Evolutionary conservation across 2,113 vertebrate species (phyloP).

Genomic region (Alligator mississippiensis): DNA sequence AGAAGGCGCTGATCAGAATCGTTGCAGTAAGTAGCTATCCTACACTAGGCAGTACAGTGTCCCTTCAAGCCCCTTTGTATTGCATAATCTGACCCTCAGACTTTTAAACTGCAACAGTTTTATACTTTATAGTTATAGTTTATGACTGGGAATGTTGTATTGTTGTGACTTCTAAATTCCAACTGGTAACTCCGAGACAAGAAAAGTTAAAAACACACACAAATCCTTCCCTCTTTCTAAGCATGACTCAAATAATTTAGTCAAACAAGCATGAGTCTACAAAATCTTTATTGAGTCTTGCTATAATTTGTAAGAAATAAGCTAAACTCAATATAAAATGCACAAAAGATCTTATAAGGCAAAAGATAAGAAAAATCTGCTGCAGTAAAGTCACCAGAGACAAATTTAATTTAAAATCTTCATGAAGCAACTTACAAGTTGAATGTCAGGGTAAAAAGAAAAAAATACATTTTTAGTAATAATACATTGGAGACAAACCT

Average conservation of each 20-base stretch:
- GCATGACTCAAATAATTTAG: background rate
- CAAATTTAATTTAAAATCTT: background rate
- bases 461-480: background rate
- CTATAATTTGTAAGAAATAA: background rate
- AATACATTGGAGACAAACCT: background rate
- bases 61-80: background rate
- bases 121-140: too few species aligned
- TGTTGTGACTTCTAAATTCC: background rate
- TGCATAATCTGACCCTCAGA: rapidly evolving
- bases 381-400: background rate
- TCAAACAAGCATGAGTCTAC: background rate
- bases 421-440: background rate
- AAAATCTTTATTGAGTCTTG: background rate
- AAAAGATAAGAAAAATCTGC: background rate
- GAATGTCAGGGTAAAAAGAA: background rate
- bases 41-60: background rate
- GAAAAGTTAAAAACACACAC: background rate
- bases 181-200: background rate
- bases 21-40: background rate
- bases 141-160: too few species aligned
- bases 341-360: background rate
- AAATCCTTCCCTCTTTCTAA: background rate
- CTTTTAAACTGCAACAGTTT: background rate
- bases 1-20: too few species aligned
- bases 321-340: background rate